Conservation (phyloP, 2,888 invertebrate genomes). For the Eugnorisma glareosa region DNA sequence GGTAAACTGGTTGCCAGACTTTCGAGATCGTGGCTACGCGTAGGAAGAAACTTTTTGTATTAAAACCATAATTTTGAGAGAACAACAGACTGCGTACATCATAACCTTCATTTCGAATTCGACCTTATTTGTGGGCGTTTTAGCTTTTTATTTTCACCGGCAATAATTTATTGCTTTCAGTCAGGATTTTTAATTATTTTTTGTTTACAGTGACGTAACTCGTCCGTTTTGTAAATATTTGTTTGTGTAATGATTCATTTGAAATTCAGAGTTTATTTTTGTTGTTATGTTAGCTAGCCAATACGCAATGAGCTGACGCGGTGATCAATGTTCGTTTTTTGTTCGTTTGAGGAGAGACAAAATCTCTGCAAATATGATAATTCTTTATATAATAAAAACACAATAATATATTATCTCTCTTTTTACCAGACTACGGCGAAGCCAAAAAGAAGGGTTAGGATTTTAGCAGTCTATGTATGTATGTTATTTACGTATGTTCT, state of each 20-base stretch:
- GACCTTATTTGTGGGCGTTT: conserved; percentile 20
- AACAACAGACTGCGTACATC: not conserved
- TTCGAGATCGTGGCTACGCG: not conserved
- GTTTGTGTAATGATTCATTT: not conserved
- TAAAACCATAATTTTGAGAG: conserved; percentile 4
- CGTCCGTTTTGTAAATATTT: not conserved
- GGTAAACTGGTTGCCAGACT: not conserved
- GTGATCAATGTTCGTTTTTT: not conserved
- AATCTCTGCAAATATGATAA: no score
- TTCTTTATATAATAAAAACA: no score
- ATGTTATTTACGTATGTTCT: no score
- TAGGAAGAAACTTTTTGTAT: conserved; percentile 2
- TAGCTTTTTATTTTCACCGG: not conserved
- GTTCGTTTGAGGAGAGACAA: no score
- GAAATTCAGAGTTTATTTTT: not conserved
- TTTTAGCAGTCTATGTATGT: no score
- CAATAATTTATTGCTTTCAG: conserved; percentile 2
- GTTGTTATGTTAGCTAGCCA: not conserved
- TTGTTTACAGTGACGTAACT: conserved; percentile 18
- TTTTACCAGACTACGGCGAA: no score
- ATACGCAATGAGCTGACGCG: not conserved
- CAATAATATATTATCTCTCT: no score
- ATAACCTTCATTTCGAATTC: conserved; percentile 10
- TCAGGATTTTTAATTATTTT: conserved; percentile 24
- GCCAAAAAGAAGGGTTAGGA: no score